Evolutionary conservation across 1,140 invertebrate genomes (phyloP), one percentile per base, ranked within the genome.

Genomic region (Drosophila kurseongensis): DNA sequence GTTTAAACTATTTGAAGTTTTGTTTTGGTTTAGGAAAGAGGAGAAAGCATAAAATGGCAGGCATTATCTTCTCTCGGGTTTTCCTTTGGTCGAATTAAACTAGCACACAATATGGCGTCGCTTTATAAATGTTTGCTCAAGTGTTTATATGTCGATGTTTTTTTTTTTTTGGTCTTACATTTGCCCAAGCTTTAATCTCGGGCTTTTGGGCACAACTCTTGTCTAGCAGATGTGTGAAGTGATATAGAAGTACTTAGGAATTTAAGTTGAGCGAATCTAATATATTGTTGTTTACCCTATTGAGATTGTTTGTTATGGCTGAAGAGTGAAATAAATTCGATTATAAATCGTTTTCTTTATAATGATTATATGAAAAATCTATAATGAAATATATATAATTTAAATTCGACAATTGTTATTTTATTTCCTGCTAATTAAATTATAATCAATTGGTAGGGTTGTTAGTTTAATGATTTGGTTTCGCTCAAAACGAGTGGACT

Each of bases 1-100:
- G 78, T 80, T 84, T 85, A 76, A 45, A 62, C 69, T 42, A 85
- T 74, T 45, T 69, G 78, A 85, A 81, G 73, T 84, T 85, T 66
- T 75, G 71, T 65, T 75, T 75, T 56, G 71, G 42, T 75, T 63
- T 35, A 16, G 14, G 44, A 14, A 50, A 50, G 2, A 27, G 32
- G 48, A 69, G 68, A 72, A 72, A 72, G 68, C 66, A 23, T 32
- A 0, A 7, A 40, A 29, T 13, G 18, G 13, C 29, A 18, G 45
- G 36, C 36, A 16, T 14, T 6, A 45, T 45, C 44, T 18, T 4
- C 29, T 23, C 23, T 23, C 23, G 14, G 14, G 12, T 29, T 40
- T 32, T 32, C 36, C n/a, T 66, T 14, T 16, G 29, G 14, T 41
- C n/a, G 10, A 36, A 47, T 10, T 35, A 72, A 84, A 85, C 69